phyloP scores from a whole-genome alignment of 2,888 invertebrate species.

The Lycia hirtaria region DNA sequence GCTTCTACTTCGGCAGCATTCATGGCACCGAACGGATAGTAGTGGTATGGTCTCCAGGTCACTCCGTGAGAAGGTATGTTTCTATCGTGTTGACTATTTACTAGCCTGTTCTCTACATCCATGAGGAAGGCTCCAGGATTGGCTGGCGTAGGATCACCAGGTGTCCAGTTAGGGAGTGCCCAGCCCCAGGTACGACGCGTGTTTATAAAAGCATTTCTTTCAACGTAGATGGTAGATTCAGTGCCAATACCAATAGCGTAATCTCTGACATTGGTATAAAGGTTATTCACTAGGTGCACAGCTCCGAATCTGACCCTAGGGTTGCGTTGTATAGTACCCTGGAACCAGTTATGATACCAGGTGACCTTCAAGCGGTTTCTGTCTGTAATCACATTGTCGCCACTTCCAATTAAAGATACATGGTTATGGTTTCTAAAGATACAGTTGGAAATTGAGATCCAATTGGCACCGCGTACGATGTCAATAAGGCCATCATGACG shows the following conservation, averaged over 20 bases:
- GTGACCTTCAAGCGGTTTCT: conserved; percentile 8
- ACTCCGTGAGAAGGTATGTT: conserved; percentile 3
- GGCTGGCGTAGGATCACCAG: conserved; percentile 3
- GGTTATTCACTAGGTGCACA: conserved; percentile 29
- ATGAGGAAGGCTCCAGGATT: neutral
- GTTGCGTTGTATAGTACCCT: conserved; percentile 18
- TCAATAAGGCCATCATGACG: conserved; percentile 29
- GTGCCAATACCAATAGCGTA: conserved; percentile 20
- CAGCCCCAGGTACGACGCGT: conserved; percentile 14
- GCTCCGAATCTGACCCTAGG: conserved; percentile 23
- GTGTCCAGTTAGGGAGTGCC: neutral
- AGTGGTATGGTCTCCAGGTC: conserved; percentile 7
- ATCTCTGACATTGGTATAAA: conserved; percentile 17
- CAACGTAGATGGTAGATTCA: conserved; percentile 13
- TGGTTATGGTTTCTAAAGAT: conserved; percentile 30
- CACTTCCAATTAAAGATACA: conserved; percentile 15
- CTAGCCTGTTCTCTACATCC: conserved; percentile 1
- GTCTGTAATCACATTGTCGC: conserved; percentile 6
- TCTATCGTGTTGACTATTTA: conserved; percentile 1
- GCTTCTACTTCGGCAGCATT: conserved; percentile 1
- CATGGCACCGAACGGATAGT: conserved; percentile 4
- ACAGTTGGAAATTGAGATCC: conserved; percentile 21
- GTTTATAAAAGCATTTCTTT: conserved; percentile 19
- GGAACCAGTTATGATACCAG: conserved; percentile 23
- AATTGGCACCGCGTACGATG: conserved; percentile 15